phyloP scores from a whole-genome alignment of 2,888 invertebrate species.

The Folsomia candida region DNA sequence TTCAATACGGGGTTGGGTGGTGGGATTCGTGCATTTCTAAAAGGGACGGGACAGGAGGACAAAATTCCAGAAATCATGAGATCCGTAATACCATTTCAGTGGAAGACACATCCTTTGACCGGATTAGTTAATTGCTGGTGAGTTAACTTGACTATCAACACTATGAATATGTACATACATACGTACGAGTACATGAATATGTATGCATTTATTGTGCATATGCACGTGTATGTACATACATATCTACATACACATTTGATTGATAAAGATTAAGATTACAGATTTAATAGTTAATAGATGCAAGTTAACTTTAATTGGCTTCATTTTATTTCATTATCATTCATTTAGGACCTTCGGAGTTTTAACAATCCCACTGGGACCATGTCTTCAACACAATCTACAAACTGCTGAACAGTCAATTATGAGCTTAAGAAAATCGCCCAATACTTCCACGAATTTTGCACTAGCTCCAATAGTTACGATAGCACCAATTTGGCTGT shows the following conservation, averaged over 20 bases:
- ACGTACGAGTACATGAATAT: too few species aligned
- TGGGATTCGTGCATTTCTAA: conserved; percentile 44
- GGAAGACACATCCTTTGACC: conserved; percentile 38
- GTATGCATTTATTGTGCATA: too few species aligned
- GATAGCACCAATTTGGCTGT: conserved; percentile 30
- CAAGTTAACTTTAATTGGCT: too few species aligned
- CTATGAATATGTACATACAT: too few species aligned
- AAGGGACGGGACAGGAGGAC: conserved; percentile 21
- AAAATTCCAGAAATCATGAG: conserved; percentile 35
- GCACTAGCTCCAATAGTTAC: conserved; percentile 32
- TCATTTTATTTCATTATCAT: too few species aligned
- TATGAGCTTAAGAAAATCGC: conserved; percentile 26
- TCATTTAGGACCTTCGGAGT: conserved; percentile 36
- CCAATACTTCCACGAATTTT: conserved; percentile 36
- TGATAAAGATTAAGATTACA: too few species aligned
- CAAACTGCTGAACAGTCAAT: conserved; percentile 21
- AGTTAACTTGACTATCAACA: too few species aligned
- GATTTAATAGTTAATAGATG: too few species aligned
- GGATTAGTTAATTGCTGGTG: conserved; percentile 39
- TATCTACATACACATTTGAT: too few species aligned
- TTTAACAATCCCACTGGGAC: conserved; percentile 31
- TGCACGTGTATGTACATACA: too few species aligned
- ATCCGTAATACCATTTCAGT: conserved; percentile 37
- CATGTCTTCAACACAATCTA: conserved; percentile 19
- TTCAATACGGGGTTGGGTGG: conserved; percentile 44